phyloP scores from a whole-genome alignment of 2,888 invertebrate genomes.

The Cataglyphis rosenhaueri region DNA sequence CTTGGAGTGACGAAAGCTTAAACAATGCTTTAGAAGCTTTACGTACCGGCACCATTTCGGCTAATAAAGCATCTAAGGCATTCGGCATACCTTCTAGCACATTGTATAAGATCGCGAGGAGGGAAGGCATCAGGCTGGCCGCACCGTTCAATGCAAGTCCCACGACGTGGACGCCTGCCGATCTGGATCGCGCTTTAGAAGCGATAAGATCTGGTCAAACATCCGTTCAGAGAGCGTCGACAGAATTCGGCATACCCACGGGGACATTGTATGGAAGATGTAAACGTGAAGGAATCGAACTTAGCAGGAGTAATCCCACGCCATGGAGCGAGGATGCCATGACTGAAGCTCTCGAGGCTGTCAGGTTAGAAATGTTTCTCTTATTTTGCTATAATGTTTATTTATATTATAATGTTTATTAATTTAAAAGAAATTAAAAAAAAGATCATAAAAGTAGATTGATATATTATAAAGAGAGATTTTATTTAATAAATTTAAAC shows the following conservation, averaged over 20 bases:
- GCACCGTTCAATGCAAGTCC: slow-evolving; percentile 97
- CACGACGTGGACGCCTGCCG: slow-evolving; percentile 94
- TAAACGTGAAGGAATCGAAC: slow-evolving; percentile 95
- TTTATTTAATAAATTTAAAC: background rate
- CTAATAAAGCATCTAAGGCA: slow-evolving; percentile 96
- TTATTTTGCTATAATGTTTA: background rate
- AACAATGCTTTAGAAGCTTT: slow-evolving; percentile 93
- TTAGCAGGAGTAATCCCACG: slow-evolving; percentile 95
- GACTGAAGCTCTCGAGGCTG: slow-evolving; percentile 95
- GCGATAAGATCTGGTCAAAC: slow-evolving; percentile 93
- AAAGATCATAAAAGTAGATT: background rate
- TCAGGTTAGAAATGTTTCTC: slow-evolving; percentile 87
- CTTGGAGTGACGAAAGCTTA: slow-evolving; percentile 95
- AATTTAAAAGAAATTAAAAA: background rate
- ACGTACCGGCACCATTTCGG: slow-evolving; percentile 94
- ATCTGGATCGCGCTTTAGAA: slow-evolving; percentile 93
- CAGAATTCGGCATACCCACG: slow-evolving; percentile 95
- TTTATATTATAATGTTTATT: background rate
- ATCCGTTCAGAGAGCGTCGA: slow-evolving; percentile 94
- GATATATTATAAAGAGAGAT: background rate
- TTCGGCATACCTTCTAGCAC: slow-evolving; percentile 97
- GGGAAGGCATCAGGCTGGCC: slow-evolving; percentile 95
- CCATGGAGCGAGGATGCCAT: slow-evolving; percentile 98
- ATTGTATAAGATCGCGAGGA: slow-evolving; percentile 95
- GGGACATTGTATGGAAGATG: slow-evolving; percentile 96